Evolutionary conservation across 2,113 vertebrate species (phyloP).

Genomic region (Bagarius yarrelli): DNA sequence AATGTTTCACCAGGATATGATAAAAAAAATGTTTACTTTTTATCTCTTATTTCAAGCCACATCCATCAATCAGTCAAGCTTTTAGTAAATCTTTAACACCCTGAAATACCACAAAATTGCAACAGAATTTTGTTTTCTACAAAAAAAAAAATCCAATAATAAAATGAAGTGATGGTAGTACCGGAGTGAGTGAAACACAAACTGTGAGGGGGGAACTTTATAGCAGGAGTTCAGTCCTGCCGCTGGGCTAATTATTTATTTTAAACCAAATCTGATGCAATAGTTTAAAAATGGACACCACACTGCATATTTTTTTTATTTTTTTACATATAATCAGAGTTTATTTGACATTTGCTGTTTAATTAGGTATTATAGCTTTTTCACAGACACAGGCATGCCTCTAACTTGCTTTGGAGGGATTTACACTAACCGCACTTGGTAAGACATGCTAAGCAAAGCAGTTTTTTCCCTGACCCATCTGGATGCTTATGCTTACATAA

Average conservation of each 20-base stretch:
- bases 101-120: slow-evolving; percentile 44
- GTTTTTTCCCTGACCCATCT: slow-evolving; percentile 44
- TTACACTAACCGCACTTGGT: slow-evolving; percentile 33
- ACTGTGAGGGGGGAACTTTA: slow-evolving; percentile 1
- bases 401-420: slow-evolving; percentile 46
- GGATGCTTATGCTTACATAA: slow-evolving; percentile 43
- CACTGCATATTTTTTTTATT: not conserved
- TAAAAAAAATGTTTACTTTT: slow-evolving; percentile 59
- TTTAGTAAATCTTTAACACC: slow-evolving; percentile 43
- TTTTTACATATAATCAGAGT: not conserved
- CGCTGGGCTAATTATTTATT: not conserved
- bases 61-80: slow-evolving; percentile 46
- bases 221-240: not conserved
- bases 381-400: not conserved
- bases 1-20: slow-evolving; percentile 51
- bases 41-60: slow-evolving; percentile 44
- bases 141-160: not conserved
- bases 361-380: slow-evolving; percentile 19
- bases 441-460: slow-evolving; percentile 36
- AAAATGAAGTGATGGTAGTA: slow-evolving; percentile 4
- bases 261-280: not conserved
- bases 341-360: slow-evolving; percentile 16
- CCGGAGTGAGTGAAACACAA: not conserved
- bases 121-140: slow-evolving; percentile 29
- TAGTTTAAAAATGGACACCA: not conserved